phyloP scores from a whole-genome alignment of 2,797 vertebrate species.

The Lacerta agilis region DNA sequence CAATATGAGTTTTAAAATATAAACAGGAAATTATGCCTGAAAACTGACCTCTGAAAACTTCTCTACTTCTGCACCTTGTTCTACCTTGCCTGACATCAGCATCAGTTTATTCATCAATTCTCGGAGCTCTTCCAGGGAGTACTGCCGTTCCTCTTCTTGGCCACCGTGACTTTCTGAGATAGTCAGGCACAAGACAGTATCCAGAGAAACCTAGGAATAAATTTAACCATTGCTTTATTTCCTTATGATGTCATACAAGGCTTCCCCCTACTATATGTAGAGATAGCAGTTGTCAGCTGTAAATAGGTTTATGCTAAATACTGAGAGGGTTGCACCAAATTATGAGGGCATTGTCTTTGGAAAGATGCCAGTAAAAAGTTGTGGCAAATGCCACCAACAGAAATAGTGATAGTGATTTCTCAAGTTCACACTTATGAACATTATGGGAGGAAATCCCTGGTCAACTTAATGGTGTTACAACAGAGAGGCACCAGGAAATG shows the following conservation, averaged over 20 bases:
- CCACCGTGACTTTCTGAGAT: conserved; percentile 81
- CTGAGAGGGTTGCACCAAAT: rapidly evolving
- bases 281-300: not conserved
- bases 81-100: conserved; percentile 96
- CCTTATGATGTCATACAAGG: not conserved
- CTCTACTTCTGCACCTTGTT: conserved; percentile 90
- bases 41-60: conserved; percentile 89
- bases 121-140: conserved; percentile 88
- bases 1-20: not conserved
- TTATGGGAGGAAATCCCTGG: not conserved
- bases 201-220: conserved; percentile 81
- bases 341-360: not conserved
- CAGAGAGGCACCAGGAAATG: not conserved
- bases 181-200: conserved; percentile 80
- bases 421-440: rapidly evolving
- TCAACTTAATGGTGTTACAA: not conserved
- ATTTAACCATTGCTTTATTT: not conserved
- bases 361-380: not conserved
- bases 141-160: conserved; percentile 68
- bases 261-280: not conserved
- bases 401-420: not conserved
- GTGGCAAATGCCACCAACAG: not conserved
- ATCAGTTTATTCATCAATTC: conserved; percentile 97
- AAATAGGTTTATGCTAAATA: not conserved
- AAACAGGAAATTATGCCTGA: not conserved